phyloP scores from a whole-genome alignment of 2,797 vertebrate species.

The Hipposideros larvatus region DNA sequence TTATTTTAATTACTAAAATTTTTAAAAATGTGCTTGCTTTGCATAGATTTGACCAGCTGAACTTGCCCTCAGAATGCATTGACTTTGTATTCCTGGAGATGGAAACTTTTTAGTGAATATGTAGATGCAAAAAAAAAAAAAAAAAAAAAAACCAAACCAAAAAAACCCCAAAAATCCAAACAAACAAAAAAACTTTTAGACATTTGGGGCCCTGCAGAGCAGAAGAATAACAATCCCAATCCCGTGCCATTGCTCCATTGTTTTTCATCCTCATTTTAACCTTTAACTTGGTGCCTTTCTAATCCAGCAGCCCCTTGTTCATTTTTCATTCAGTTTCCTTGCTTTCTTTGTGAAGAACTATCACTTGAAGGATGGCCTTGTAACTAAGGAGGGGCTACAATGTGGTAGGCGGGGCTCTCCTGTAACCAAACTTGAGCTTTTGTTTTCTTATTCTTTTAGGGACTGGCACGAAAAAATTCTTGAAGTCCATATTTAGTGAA shows the following conservation, averaged over 20 bases:
- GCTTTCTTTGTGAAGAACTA: conserved; percentile 50
- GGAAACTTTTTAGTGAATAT: conserved; percentile 51
- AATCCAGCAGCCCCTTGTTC: neutral
- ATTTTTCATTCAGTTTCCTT: conserved; percentile 29
- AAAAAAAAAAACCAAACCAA: too few species aligned
- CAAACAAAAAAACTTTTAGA: neutral
- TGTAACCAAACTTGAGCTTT: neutral
- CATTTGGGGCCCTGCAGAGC: neutral
- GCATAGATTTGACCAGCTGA: conserved; percentile 68
- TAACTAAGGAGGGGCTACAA: neutral
- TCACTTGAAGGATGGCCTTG: neutral
- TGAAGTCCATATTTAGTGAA: neutral
- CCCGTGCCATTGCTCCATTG: neutral
- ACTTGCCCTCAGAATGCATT: conserved; percentile 55
- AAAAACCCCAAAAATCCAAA: too few species aligned
- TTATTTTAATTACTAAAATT: conserved; percentile 83
- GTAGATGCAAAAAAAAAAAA: neutral
- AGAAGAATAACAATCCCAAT: neutral
- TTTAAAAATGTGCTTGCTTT: conserved; percentile 77
- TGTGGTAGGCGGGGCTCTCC: neutral
- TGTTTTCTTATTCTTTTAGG: neutral
- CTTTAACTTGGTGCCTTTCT: neutral
- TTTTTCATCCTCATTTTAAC: neutral
- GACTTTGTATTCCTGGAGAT: conserved; percentile 49
- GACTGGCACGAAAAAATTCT: neutral